Base-by-base conservation (phyloP, 1,140 invertebrate genomes). In the Pristionchus pacificus region DNA sequence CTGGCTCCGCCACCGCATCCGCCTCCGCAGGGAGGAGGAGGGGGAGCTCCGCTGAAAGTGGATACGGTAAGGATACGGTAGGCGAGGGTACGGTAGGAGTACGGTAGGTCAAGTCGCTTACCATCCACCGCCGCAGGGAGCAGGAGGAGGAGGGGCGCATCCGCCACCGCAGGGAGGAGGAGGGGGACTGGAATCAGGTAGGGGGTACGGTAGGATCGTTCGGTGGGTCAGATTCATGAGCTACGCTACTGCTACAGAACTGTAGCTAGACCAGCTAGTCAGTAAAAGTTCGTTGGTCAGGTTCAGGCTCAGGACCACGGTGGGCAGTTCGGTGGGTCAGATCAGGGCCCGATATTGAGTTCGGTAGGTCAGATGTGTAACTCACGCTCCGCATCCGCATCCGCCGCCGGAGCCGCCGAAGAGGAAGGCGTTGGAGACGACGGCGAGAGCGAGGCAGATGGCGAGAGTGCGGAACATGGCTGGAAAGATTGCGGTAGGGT, bases 141-240 rank as follows among this genome's bases (percentile, higher is more conserved):
- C 15, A 27, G 70, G 60, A 25, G 62, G 62, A 29, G 70, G 70
- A 30, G 70, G 32, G n/a, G 61, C 62, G 62, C 62, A 65, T 15
- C 62, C 70, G 58, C 70, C 49, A 14, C 59, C 68, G 29, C 31
- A 49, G 10, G 65, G 65, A 55, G 65, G 62, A 10, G 62, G 65
- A 27, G 65, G 65, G 25, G 65, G 31, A 66, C 65, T 66, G 62
- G 13, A 64, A 31, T 61, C n/a, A n/a, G n/a, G n/a, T n/a, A n/a
- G n/a, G n/a, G n/a, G n/a, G n/a, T n/a, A n/a, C n/a, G n/a, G n/a
- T n/a, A n/a, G n/a, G n/a, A n/a, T n/a, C n/a, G n/a, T n/a, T n/a
- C n/a, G n/a, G n/a, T n/a, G 19, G 6, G 38, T 10, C 38, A 49
- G 19, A 19, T 49, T 49, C 6, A 49, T 19, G 19, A 49, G 19